These are phyloP conservation scores for Pygocentrus nattereri DNA, from an alignment of 2,797 vertebrate species.

Conservation along the genomic window DNA sequence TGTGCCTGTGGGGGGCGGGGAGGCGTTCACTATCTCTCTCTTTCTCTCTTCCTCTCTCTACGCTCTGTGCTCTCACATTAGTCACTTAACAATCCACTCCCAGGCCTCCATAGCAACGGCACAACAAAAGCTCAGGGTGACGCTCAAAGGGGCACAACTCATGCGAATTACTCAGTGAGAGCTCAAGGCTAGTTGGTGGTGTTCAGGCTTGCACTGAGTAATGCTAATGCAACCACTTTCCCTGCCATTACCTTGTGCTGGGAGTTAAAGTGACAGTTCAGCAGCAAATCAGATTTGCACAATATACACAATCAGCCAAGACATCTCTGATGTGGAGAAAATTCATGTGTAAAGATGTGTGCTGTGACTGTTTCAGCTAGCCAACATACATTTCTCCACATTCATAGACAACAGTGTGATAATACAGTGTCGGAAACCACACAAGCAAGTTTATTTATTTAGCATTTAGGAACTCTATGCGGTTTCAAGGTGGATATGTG, in stretches of 20 bases:
- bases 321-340: background rate
- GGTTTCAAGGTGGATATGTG: too few species aligned
- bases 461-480: too few species aligned
- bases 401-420: background rate
- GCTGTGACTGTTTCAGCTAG: background rate
- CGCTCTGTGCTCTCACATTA: slow-evolving; percentile 1
- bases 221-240: background rate
- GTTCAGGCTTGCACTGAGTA: slow-evolving; percentile 4
- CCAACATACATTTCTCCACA: background rate
- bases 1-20: background rate
- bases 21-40: background rate
- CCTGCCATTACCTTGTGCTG: background rate
- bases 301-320: background rate
- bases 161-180: background rate
- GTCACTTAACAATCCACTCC: slow-evolving; percentile 32
- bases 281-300: background rate
- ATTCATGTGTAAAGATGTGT: background rate
- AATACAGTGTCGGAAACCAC: too few species aligned
- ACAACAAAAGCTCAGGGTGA: slow-evolving; percentile 37
- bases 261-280: background rate
- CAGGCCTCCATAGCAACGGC: slow-evolving; percentile 55
- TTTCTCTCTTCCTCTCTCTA: background rate
- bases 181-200: background rate
- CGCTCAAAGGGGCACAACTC: background rate
- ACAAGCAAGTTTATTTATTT: too few species aligned